Conservation (phyloP, 2,888 invertebrate genomes). For the Xylota segnis region DNA sequence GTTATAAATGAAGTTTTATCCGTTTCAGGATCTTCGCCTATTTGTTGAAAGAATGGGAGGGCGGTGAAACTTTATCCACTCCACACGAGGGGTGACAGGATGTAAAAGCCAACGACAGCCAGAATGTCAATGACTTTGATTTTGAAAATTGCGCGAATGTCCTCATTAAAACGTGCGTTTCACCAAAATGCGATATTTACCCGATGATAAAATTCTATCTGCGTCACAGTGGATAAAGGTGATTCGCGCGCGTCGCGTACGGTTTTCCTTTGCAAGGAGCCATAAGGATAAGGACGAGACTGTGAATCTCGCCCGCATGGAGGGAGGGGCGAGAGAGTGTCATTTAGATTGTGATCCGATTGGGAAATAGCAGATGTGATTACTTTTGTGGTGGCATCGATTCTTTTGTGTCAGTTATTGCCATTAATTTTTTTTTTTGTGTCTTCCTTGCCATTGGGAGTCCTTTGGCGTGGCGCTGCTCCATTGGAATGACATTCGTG, state of each 20-base stretch:
- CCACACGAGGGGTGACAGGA: neutral
- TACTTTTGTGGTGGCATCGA: constrained; percentile 44
- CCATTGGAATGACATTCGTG: constrained; percentile 22
- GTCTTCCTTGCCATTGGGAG: neutral
- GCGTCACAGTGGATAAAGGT: constrained; percentile 29
- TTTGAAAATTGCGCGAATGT: constrained; percentile 30
- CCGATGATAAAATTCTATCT: constrained; percentile 33
- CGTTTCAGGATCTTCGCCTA: neutral
- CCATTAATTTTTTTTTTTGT: constrained; percentile 46
- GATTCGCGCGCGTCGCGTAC: neutral
- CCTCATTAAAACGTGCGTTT: constrained; percentile 46
- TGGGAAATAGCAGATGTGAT: constrained; percentile 62
- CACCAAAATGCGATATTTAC: constrained; percentile 34
- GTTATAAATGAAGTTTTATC: constrained; percentile 12
- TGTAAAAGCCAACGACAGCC: constrained; percentile 15
- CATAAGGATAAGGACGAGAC: neutral
- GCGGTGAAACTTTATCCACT: neutral
- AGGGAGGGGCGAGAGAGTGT: constrained; percentile 18
- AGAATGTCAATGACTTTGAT: constrained; percentile 10
- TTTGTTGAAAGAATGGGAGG: neutral
- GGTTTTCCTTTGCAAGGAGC: constrained; percentile 15
- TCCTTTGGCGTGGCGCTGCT: neutral
- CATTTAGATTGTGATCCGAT: constrained; percentile 61
- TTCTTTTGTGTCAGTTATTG: constrained; percentile 61
- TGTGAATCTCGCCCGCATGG: neutral